Conservation (phyloP, 92 coral and sea anemone species). For the Hydrozoanthus gracilis region DNA sequence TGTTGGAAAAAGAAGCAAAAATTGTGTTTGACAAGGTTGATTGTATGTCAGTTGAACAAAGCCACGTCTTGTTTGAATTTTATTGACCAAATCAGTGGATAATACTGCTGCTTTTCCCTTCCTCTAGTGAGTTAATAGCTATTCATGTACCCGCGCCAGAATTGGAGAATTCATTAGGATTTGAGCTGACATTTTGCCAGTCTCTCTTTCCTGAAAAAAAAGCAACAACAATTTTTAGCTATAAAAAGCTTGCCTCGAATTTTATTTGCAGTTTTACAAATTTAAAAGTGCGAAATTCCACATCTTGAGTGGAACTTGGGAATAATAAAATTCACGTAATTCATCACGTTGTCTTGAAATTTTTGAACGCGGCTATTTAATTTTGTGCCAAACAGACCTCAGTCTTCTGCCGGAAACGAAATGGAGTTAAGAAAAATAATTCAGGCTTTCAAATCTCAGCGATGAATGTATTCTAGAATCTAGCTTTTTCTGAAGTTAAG, state of each 20-base stretch:
- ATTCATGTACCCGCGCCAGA: too few relatives aligned
- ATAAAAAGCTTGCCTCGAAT: neutral
- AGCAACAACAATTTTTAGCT: neutral
- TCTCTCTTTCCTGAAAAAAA: neutral
- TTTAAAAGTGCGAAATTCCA: slow-evolving; percentile 2
- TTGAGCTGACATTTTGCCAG: too few relatives aligned
- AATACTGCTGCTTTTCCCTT: neutral
- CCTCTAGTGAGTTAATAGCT: neutral
- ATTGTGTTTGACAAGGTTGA: neutral
- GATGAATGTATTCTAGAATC: too few relatives aligned
- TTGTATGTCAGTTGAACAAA: neutral
- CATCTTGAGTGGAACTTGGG: neutral
- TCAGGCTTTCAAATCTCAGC: too few relatives aligned
- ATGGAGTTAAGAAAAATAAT: neutral
- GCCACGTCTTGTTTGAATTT: neutral
- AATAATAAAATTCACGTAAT: neutral
- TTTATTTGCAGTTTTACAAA: neutral
- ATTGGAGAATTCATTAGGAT: too few relatives aligned
- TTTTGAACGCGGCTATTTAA: neutral
- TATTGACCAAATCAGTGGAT: neutral
- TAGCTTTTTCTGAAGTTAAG: neutral
- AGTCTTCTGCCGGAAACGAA: slow-evolving; percentile 36
- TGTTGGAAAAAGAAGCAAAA: too few relatives aligned
- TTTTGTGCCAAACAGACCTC: neutral
- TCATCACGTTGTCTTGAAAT: neutral